Evolutionary conservation across 2,113 vertebrate genomes (phyloP).

Genomic region (Atrichornis clamosus): DNA sequence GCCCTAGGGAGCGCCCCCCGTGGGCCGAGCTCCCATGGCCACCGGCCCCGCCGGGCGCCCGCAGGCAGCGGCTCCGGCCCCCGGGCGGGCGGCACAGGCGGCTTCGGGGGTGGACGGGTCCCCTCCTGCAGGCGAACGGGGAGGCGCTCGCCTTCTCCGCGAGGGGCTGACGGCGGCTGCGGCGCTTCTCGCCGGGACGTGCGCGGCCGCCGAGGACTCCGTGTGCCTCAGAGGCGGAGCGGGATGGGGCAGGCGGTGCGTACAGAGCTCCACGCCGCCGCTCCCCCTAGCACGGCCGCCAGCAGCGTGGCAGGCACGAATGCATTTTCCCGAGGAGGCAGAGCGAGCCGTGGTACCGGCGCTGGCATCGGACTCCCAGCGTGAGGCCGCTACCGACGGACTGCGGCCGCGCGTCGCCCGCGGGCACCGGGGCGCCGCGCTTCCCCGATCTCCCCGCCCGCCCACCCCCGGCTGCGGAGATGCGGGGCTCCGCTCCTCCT

Average conservation of each 20-base stretch:
- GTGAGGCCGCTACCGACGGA: not conserved
- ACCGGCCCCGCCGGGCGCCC: not conserved
- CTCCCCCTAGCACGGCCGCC: conserved; percentile 1
- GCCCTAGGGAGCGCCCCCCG: not conserved
- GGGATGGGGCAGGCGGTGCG: conserved; percentile 26
- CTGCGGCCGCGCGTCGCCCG: not conserved
- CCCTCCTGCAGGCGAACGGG: not conserved
- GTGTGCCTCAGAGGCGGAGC: not conserved
- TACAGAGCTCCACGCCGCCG: conserved; percentile 48
- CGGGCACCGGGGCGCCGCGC: not conserved
- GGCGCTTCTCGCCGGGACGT: not conserved
- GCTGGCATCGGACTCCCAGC: conserved; percentile 60
- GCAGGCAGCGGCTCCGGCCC: conserved; percentile 14
- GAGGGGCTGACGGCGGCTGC: not conserved
- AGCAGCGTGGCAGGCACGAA: conserved; percentile 27
- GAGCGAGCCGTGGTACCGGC: conserved; percentile 54
- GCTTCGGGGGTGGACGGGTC: not conserved
- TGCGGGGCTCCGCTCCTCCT: not conserved
- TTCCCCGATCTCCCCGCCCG: not conserved
- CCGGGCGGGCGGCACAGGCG: not conserved
- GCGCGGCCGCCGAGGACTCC: not conserved
- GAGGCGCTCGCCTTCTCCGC: not conserved
- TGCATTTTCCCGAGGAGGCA: conserved; percentile 27
- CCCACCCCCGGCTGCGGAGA: not conserved
- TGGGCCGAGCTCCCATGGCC: not conserved